phyloP scores from a whole-genome alignment of 2,797 vertebrate genomes.

The Tadarida brasiliensis region DNA sequence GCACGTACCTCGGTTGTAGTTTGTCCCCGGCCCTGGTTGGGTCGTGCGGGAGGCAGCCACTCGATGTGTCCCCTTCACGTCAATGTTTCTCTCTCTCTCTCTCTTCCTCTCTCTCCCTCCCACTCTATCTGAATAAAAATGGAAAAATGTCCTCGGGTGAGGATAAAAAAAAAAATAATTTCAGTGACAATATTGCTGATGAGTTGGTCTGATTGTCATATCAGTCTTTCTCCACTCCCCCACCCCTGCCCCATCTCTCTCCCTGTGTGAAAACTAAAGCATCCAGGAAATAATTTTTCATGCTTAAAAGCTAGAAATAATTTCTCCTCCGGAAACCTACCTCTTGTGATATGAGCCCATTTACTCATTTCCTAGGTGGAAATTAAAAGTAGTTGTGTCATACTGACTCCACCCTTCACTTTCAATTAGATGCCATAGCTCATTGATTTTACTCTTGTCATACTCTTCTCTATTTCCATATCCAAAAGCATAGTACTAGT shows the following conservation, averaged over 20 bases:
- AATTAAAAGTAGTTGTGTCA: not conserved
- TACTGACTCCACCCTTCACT: not conserved
- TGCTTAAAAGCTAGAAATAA: constrained; percentile 6
- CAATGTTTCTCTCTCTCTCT: no score
- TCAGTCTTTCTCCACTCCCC: not conserved
- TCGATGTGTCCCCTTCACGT: no score
- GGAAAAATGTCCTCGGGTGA: no score
- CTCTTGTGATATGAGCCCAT: not conserved
- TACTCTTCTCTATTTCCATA: not conserved
- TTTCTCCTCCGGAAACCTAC: not conserved
- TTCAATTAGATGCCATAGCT: not conserved
- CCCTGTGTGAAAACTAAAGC: not conserved
- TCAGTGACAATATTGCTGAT: not conserved
- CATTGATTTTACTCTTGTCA: not conserved
- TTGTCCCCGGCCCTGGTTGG: no score
- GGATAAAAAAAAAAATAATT: no score
- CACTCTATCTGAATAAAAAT: no score
- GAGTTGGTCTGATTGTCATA: not conserved
- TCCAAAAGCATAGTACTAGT: not conserved
- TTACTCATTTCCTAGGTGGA: not conserved
- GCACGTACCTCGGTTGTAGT: no score
- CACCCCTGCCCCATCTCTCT: no score
- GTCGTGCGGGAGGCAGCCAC: no score
- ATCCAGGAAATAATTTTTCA: not conserved
- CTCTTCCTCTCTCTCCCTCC: no score